Conservation (phyloP, 1,140 invertebrate species). For the Hyphantria cunea region DNA sequence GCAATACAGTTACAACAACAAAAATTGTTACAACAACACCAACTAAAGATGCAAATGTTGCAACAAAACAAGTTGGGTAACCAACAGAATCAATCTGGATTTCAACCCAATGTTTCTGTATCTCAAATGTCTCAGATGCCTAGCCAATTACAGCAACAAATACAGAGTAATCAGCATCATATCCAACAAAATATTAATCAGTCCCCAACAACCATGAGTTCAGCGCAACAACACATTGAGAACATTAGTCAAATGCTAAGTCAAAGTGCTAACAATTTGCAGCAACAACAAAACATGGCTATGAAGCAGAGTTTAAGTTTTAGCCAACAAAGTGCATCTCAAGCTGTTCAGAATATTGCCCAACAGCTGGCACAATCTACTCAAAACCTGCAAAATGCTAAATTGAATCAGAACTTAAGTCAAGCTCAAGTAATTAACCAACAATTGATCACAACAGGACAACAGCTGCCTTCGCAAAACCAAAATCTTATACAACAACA, state of each 20-base stretch:
- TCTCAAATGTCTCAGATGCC: constrained; percentile 71
- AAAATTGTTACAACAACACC: constrained; percentile 77
- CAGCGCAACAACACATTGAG: constrained; percentile 76
- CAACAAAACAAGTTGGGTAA: constrained; percentile 71
- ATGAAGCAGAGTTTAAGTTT: constrained; percentile 70
- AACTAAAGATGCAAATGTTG: constrained; percentile 74
- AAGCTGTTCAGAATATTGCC: constrained; percentile 75
- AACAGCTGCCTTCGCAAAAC: constrained; percentile 60
- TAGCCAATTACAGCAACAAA: constrained; percentile 68
- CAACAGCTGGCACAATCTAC: constrained; percentile 75
- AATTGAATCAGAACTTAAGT: constrained; percentile 62
- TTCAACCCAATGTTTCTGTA: constrained; percentile 64
- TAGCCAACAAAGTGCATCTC: constrained; percentile 67
- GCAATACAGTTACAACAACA: constrained; percentile 79
- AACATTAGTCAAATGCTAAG: constrained; percentile 76
- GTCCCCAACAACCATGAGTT: constrained; percentile 61
- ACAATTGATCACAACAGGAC: constrained; percentile 61
- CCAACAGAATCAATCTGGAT: constrained; percentile 69
- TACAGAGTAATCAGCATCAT: constrained; percentile 65
- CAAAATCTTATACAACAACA: constrained; percentile 71
- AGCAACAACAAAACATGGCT: constrained; percentile 68
- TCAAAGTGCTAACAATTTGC: constrained; percentile 74
- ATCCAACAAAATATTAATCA: constrained; percentile 70
- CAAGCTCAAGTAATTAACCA: constrained; percentile 67
- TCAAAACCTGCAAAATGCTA: constrained; percentile 71